Conservation (phyloP, 2,797 vertebrate species). For the Alectoris magna region DNA sequence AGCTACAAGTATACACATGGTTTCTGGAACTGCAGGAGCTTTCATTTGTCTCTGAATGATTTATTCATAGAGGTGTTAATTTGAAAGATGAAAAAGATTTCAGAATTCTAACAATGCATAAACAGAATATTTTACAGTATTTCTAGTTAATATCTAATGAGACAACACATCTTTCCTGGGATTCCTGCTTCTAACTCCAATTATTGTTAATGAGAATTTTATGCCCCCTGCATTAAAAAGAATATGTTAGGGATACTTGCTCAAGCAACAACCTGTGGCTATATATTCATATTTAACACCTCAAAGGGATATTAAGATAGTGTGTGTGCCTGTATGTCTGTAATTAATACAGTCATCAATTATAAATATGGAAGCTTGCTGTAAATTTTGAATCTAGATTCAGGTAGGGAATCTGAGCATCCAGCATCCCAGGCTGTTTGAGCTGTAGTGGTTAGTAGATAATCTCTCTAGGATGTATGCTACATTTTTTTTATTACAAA, state of each 20-base stretch:
- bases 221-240: constrained; percentile 20
- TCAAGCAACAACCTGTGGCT: not conserved
- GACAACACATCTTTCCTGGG: constrained; percentile 24
- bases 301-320: not conserved
- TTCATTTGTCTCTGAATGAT: constrained; percentile 34
- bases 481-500: not conserved
- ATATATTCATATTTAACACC: constrained; percentile 5
- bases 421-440: not conserved
- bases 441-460: not conserved
- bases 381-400: not conserved
- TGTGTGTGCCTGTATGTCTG: not conserved
- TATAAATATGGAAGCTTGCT: constrained; percentile 20
- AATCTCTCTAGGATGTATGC: not conserved
- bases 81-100: not conserved
- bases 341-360: constrained; percentile 47
- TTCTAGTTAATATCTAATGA: constrained; percentile 55
- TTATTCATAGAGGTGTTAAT: constrained; percentile 27
- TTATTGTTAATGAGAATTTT: constrained; percentile 58
- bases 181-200: constrained; percentile 24
- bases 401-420: not conserved
- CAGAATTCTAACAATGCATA: constrained; percentile 17
- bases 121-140: constrained; percentile 47
- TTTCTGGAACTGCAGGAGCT: not conserved
- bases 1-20: not conserved
- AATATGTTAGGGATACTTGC: not conserved